Evolutionary conservation across 2,888 invertebrate genomes (phyloP).

Genomic region (Brachylomia viminalis): DNA sequence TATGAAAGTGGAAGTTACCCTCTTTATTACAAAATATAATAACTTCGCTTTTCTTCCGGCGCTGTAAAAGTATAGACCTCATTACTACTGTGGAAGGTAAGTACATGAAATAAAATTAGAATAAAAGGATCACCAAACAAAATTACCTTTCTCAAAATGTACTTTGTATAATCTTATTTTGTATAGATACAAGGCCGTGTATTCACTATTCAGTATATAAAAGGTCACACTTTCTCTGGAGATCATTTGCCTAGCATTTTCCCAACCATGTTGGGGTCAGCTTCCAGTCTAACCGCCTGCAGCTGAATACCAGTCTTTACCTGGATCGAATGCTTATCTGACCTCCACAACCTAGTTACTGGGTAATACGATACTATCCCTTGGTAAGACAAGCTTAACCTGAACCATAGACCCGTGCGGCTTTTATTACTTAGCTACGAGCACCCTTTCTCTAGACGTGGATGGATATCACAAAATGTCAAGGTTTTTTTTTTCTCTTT

Average conservation of each 20-base stretch:
- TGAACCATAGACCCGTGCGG: background rate
- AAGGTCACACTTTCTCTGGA: background rate
- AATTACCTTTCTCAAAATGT: constrained; percentile 34
- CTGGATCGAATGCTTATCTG: background rate
- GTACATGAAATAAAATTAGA: constrained; percentile 46
- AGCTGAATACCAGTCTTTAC: background rate
- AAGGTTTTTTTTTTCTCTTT: too few species aligned
- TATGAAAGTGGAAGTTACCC: background rate
- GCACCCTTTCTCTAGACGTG: too few species aligned
- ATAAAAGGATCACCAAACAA: constrained; percentile 31
- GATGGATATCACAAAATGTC: too few species aligned
- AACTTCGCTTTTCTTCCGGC: constrained; percentile 24
- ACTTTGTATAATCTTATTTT: constrained; percentile 7
- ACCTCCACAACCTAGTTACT: background rate
- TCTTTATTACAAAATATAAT: constrained; percentile 24
- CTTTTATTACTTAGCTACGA: too few species aligned
- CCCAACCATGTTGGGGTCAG: background rate
- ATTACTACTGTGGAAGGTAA: constrained; percentile 29
- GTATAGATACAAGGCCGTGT: background rate
- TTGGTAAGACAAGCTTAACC: background rate
- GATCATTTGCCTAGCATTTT: too few species aligned
- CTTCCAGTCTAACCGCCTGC: background rate
- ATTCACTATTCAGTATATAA: background rate
- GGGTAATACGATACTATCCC: background rate
- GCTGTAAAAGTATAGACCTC: constrained; percentile 12